These are phyloP conservation scores for Hemiprocne comata DNA, from an alignment of 2,113 vertebrate genomes.

Conservation along the genomic window DNA sequence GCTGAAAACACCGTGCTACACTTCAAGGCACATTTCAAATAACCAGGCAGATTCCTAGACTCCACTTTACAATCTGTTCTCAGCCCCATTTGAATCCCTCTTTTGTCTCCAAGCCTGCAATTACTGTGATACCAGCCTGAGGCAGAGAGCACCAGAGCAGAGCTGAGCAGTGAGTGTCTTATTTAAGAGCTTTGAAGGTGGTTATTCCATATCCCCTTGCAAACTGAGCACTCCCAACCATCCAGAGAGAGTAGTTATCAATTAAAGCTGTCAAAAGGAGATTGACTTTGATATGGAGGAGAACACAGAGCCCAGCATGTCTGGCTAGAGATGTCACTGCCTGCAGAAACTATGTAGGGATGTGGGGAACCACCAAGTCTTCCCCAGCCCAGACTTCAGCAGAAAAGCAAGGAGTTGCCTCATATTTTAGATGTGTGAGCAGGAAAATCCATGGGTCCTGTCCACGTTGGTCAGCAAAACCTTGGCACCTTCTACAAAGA, in stretches of 20 bases:
- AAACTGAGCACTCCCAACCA: background rate
- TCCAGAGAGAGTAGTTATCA: background rate
- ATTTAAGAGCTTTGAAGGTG: background rate
- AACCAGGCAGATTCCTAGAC: background rate
- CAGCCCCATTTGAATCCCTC: background rate
- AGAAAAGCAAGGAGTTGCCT: background rate
- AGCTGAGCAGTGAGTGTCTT: background rate
- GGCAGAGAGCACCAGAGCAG: background rate
- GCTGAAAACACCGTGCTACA: background rate
- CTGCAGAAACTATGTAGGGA: background rate
- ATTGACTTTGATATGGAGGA: background rate
- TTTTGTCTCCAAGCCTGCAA: background rate
- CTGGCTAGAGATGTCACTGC: background rate
- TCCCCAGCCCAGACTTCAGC: background rate
- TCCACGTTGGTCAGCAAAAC: fast-evolving
- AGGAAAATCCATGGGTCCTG: background rate
- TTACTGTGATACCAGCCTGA: background rate
- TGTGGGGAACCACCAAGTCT: background rate
- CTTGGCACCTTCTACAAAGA: background rate
- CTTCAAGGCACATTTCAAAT: background rate
- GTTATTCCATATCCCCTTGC: background rate
- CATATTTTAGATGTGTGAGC: fast-evolving
- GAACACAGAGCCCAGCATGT: background rate
- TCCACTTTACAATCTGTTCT: background rate
- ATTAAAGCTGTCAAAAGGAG: background rate